Percentiles rank a stretch among this genome's conserved stretches.
Evolutionary conservation across 2,113 vertebrate genomes (phyloP).

Genomic region (Butorides virescens): DNA sequence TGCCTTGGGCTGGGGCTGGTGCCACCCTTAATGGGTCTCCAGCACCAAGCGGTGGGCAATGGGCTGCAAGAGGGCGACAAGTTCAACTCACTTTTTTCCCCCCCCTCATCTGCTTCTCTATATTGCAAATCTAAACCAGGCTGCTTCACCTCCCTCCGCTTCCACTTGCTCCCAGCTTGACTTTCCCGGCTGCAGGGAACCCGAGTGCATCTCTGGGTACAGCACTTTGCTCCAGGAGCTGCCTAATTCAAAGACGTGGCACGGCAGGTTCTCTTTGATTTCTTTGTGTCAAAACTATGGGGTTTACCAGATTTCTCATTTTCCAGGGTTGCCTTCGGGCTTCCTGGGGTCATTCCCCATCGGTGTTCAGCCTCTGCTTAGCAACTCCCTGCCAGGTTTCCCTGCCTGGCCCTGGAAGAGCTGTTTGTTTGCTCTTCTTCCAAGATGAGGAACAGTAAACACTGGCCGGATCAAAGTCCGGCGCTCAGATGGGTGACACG

Average conservation of each 20-base stretch:
- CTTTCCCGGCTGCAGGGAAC: neutral
- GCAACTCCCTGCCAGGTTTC: neutral
- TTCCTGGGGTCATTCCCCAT: neutral
- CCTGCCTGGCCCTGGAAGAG: neutral
- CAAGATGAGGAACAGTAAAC: neutral
- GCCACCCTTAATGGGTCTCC: neutral
- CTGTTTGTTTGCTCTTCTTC: constrained; percentile 26
- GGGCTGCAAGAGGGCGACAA: neutral
- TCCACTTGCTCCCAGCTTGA: neutral
- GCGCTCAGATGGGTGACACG: neutral
- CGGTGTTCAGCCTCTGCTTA: neutral
- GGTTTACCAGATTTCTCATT: neutral
- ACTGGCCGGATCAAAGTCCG: neutral
- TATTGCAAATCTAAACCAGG: neutral
- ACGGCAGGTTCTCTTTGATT: neutral
- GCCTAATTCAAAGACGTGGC: rapidly evolving
- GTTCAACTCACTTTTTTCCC: neutral
- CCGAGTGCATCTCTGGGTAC: neutral
- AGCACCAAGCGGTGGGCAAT: neutral
- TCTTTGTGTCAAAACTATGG: neutral
- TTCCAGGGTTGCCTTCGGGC: neutral
- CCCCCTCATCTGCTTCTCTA: neutral
- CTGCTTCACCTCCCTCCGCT: neutral
- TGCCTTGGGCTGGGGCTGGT: neutral
- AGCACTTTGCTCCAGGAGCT: neutral